Percentiles rank a stretch among this genome's conserved stretches.
Conservation (phyloP, 2,113 vertebrate genomes). For the Athene cunicularia region DNA sequence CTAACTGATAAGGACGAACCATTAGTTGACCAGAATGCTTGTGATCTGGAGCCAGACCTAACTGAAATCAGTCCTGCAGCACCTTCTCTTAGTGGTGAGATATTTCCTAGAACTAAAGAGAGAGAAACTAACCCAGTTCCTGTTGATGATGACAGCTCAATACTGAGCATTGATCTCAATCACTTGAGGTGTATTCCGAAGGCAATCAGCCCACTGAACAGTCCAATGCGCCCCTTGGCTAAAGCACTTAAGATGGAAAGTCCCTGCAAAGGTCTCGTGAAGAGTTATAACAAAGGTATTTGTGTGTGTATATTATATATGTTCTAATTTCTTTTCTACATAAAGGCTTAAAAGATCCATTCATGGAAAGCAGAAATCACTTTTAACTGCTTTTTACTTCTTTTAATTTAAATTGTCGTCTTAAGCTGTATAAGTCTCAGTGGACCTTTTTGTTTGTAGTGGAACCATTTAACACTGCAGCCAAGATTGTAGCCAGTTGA, state of each 20-base stretch:
- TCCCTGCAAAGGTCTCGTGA: slow-evolving; percentile 77
- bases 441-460: background rate
- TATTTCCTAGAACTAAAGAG: slow-evolving; percentile 46
- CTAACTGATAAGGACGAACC: background rate
- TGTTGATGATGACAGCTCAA: slow-evolving; percentile 90
- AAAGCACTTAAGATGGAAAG: slow-evolving; percentile 76
- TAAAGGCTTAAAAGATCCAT: background rate
- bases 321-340: background rate
- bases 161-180: slow-evolving; percentile 88
- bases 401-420: background rate
- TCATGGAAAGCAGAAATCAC: background rate
- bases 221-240: slow-evolving; percentile 83
- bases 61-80: slow-evolving; percentile 1
- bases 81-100: slow-evolving; percentile 35
- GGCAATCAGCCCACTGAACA: slow-evolving; percentile 92
- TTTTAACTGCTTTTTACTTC: no score
- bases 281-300: slow-evolving; percentile 87
- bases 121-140: slow-evolving; percentile 50
- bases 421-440: background rate
- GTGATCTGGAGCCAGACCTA: slow-evolving; percentile 61
- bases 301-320: background rate
- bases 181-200: slow-evolving; percentile 87
- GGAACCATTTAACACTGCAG: background rate
- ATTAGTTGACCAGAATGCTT: slow-evolving; percentile 27
- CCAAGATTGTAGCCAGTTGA: background rate